These are phyloP conservation scores for Piaya cayana DNA, from an alignment of 2,113 vertebrate genomes.

Conservation along the genomic window DNA sequence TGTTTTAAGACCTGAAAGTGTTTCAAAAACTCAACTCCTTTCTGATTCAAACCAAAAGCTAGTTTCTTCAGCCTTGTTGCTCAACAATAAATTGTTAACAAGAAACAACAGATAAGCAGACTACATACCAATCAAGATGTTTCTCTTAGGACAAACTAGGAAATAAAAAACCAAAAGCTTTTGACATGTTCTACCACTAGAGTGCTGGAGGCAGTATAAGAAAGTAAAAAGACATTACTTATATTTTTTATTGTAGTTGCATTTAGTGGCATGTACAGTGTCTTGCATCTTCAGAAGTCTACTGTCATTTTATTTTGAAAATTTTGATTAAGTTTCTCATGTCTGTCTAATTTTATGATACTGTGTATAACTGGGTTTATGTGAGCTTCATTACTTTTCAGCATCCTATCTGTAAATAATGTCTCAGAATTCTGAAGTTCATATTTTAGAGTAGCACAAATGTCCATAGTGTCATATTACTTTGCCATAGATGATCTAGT, in stretches of 20 bases:
- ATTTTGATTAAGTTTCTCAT: background rate
- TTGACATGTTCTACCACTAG: background rate
- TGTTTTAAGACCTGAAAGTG: background rate
- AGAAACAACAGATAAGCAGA: constrained; percentile 12
- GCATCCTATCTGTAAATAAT: background rate
- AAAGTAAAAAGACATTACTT: background rate
- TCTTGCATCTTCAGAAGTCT: background rate
- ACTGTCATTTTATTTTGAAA: background rate
- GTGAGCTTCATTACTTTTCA: background rate
- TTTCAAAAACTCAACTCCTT: background rate
- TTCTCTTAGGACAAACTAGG: background rate
- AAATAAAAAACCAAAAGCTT: constrained; percentile 15
- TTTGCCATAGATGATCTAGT: background rate
- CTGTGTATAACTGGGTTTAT: background rate
- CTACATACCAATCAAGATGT: background rate
- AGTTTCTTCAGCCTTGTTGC: constrained; percentile 6
- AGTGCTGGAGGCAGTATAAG: background rate
- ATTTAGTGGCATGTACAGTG: background rate
- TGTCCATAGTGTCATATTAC: background rate
- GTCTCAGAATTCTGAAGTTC: background rate
- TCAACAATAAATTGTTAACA: constrained; percentile 18
- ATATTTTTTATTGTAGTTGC: background rate
- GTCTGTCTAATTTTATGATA: background rate
- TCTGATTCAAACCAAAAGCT: constrained; percentile 31
- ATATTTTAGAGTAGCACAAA: background rate